Percentiles rank a stretch among this genome's conserved stretches.
These are phyloP conservation scores for Megastigmus dorsalis DNA, from an alignment of 2,888 invertebrate genomes.

Conservation along the genomic window DNA sequence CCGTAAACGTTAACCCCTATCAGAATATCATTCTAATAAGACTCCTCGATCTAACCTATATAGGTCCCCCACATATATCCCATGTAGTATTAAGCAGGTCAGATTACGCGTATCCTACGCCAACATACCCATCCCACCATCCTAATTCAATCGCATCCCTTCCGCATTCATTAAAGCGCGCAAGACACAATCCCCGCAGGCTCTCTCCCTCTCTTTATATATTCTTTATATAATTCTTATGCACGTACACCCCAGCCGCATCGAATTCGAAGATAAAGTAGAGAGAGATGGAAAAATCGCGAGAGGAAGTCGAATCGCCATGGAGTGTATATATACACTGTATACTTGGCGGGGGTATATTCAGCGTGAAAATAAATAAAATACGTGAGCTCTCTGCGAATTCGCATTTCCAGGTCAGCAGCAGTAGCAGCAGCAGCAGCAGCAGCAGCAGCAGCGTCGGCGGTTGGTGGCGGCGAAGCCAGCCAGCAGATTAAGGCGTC, in stretches of 20 bases:
- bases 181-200: neutral
- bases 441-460: no score
- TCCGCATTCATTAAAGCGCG: neutral
- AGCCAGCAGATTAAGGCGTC: slow-evolving; percentile 50
- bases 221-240: slow-evolving; percentile 7
- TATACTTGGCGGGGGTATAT: slow-evolving; percentile 15
- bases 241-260: slow-evolving; percentile 11
- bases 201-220: no score
- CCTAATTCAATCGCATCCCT: slow-evolving; percentile 1
- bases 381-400: slow-evolving; percentile 52
- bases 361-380: slow-evolving; percentile 53
- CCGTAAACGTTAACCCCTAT: no score
- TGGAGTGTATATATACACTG: no score
- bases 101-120: neutral
- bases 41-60: no score
- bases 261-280: neutral
- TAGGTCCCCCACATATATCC: neutral
- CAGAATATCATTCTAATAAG: no score
- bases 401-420: slow-evolving; percentile 51
- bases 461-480: no score
- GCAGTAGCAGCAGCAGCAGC: no score
- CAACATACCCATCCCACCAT: neutral
- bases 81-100: slow-evolving; percentile 8
- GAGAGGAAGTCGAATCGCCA: slow-evolving; percentile 36
- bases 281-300: slow-evolving; percentile 21